phyloP scores from a whole-genome alignment of 2,797 vertebrate genomes.

The Oophaga sylvatica region DNA sequence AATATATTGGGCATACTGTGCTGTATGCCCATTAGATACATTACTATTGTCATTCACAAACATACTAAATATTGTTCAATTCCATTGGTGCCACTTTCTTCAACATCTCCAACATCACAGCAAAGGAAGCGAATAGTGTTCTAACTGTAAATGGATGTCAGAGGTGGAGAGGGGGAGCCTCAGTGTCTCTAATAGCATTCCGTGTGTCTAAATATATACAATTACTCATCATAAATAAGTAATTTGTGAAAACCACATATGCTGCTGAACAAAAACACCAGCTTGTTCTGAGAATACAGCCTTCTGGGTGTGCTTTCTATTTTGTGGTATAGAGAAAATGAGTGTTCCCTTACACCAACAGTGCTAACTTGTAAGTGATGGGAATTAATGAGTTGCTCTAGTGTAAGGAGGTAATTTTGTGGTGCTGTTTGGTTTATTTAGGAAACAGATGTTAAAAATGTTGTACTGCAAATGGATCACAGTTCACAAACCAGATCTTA shows the following conservation, averaged over 20 bases:
- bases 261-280: conserved; percentile 55
- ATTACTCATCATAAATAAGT: conserved; percentile 57
- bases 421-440: conserved; percentile 40
- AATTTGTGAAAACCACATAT: conserved; percentile 55
- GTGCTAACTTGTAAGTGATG: conserved; percentile 20
- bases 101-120: conserved; percentile 23
- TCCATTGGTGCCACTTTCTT: conserved; percentile 34
- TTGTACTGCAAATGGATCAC: conserved; percentile 15
- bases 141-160: conserved; percentile 52
- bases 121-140: conserved; percentile 28
- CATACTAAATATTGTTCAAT: conserved; percentile 26
- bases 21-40: too few relatives aligned
- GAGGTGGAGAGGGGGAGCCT: conserved; percentile 22
- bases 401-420: conserved; percentile 43
- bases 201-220: conserved; percentile 61
- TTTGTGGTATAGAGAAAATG: conserved; percentile 55
- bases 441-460: conserved; percentile 29
- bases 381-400: conserved; percentile 42
- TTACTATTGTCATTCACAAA: neutral
- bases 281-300: conserved; percentile 41
- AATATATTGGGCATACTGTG: too few relatives aligned
- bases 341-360: conserved; percentile 24
- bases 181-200: conserved; percentile 46
- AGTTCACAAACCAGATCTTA: conserved; percentile 28
- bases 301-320: conserved; percentile 31